Base-by-base conservation (phyloP, 2,888 invertebrate species). In the Schrankia costaestrigalis region DNA sequence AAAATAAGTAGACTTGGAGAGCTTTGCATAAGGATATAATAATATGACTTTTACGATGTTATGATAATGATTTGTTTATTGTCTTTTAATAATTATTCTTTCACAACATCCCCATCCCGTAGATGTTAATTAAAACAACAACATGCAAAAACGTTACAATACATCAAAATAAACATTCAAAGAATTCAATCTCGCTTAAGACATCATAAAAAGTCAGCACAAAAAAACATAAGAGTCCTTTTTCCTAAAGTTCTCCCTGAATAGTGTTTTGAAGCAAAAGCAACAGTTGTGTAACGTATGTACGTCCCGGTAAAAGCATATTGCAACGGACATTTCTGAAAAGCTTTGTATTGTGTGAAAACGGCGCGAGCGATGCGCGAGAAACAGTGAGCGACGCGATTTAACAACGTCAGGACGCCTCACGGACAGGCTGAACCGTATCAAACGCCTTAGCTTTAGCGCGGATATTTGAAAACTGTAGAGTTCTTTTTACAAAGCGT, bases 311-410 rank as follows among this genome's bases (percentile, higher is more conserved):
- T 26, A 28, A 29, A 12, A 34, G 39, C 32, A 27, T 47, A 43
- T 50, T 53, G 52, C 53, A 61, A 47, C 42, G 46, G 33, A 44
- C 35, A 36, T 32, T 37, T 43, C 49, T 50, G 48, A 60, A 58
- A 58, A 55, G 50, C 42, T 44, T 8, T 35, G 51, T 47, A 46
- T 49, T 35, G 41, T 46, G 50, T 57, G 59, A 41, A 62, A 62
- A 56, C 50, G 54, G 50, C 58, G 62, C 50, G 59, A 49, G 56
- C 41, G 52, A 49, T 49, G 60, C 57, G 63, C 60, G 58, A 43
- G 55, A 54, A 56, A 35, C 77, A 79, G 79, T 79, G 52, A 61
- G 62, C 69, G 66, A 41, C 74, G 72, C 69, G 78, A 62, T 63
- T 52, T 59, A 71, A 63, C 56, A 56, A 56, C 49, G 78, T 51